Conservation (phyloP, 2,113 vertebrate species). For the Limnothrissa miodon region DNA sequence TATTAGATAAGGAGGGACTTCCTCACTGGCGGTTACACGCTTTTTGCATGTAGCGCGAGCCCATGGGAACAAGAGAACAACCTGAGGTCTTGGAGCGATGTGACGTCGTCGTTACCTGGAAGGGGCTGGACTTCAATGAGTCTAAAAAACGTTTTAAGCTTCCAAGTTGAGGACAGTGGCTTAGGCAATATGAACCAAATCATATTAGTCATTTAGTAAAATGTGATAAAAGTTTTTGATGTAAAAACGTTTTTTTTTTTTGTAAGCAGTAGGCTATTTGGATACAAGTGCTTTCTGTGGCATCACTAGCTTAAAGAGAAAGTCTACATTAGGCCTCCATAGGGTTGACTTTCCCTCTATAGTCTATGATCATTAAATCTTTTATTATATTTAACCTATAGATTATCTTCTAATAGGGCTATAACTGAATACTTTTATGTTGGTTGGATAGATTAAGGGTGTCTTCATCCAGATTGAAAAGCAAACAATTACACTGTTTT, state of each 20-base stretch:
- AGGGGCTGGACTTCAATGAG: slow-evolving; percentile 20
- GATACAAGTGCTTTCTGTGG: neutral
- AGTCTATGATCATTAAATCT: neutral
- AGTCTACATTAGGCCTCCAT: neutral
- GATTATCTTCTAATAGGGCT: too few relatives aligned
- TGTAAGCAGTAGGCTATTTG: neutral
- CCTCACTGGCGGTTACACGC: slow-evolving; percentile 40
- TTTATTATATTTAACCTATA: neutral
- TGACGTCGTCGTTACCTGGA: slow-evolving; percentile 64
- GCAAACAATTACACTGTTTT: too few relatives aligned
- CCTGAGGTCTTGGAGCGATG: slow-evolving; percentile 24
- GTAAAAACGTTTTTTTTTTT: neutral
- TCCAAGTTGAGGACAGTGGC: neutral
- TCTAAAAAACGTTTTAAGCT: too few relatives aligned
- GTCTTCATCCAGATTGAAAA: too few relatives aligned
- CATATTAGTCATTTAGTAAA: neutral
- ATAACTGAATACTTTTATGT: too few relatives aligned
- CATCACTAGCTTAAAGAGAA: neutral
- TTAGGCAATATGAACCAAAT: neutral
- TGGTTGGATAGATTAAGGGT: too few relatives aligned
- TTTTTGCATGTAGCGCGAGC: slow-evolving; percentile 39
- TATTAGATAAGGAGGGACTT: slow-evolving; percentile 63
- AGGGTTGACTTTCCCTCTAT: neutral
- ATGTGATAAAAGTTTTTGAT: neutral
- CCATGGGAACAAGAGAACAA: slow-evolving; percentile 54